A percentile compares a stretch with the other conserved stretches of the same genome.
Conservation (phyloP, 2,113 vertebrate species). For the Neofelis nebulosa region DNA sequence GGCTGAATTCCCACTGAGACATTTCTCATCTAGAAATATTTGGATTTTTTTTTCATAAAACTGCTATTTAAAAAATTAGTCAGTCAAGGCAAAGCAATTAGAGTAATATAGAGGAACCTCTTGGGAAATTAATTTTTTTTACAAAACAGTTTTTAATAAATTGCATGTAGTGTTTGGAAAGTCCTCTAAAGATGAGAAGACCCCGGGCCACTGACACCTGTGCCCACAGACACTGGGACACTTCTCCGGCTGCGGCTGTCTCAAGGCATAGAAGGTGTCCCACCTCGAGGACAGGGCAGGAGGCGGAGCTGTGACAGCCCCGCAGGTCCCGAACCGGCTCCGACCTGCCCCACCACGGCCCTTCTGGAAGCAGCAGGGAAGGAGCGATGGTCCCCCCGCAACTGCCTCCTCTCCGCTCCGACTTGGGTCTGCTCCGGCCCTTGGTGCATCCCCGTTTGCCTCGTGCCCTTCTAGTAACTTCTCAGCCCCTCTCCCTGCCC, state of each 20-base stretch:
- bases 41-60: slow-evolving; percentile 58
- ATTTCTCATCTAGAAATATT: slow-evolving; percentile 42
- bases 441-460: background rate
- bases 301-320: too few species aligned
- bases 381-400: rapidly evolving
- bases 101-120: slow-evolving; percentile 53
- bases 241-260: rapidly evolving
- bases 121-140: slow-evolving; percentile 65
- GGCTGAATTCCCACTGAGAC: background rate
- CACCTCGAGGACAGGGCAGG: background rate
- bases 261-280: rapidly evolving
- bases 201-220: rapidly evolving
- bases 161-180: background rate
- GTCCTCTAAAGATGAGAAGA: background rate
- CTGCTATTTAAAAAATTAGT: slow-evolving; percentile 72
- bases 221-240: background rate
- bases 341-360: rapidly evolving
- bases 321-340: background rate
- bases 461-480: background rate
- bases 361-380: background rate
- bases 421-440: background rate
- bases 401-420: background rate
- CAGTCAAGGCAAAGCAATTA: slow-evolving; percentile 53
- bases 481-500: too few species aligned
- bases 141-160: slow-evolving; percentile 46